Evolutionary conservation across 1,140 invertebrate genomes (phyloP), one percentile per base, ranked within the genome.

Genomic region (Drosophila baimaii): DNA sequence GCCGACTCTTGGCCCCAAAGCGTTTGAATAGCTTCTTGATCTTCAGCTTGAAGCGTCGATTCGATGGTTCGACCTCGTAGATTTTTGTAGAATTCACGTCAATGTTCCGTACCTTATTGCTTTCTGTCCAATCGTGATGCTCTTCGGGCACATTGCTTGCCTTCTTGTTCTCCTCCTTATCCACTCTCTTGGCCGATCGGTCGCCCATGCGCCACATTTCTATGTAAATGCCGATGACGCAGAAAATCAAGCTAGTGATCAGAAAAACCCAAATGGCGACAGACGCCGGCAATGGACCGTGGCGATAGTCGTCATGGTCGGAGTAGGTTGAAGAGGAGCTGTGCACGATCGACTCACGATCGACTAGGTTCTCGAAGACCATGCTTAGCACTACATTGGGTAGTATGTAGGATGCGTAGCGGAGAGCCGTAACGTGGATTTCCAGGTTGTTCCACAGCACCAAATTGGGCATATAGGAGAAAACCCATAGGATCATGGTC

Each of bases 1-100:
- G 5, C 93, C 94, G 47, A 43, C 27, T 63, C 85, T 92, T 71
- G 79, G 90, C 59, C 3, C 10, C 37, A 89, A 86, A 57, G 86
- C 92, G 46, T 61, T 82, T 76, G 92, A 54, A 89, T 0, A 88
- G 41, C 13, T 88, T 84, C 37, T 78, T 89, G 5, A 89, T 89
- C 33, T 81, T 89, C 13, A 88, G 31, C n/a, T 78, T 89, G 35
- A 89, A 88, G 9, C 66, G 77, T 0, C 84, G 73, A 66, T 88
- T 81, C 8, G 84, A 77, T 9, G 84, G 84, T 37, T 88, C 84
- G 9, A 88, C 84, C 21, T 88, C 84, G 21, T 89, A 88, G 58
- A 88, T 88, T 19, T 89, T 88, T 6, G 84, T 88, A 0, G 85
- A 69, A 4, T 80, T 89, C 1, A 84, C 56, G 2, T 81, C 79